Evolutionary conservation across 2,888 invertebrate genomes (phyloP).

Genomic region (Drosophila glabriapex): DNA sequence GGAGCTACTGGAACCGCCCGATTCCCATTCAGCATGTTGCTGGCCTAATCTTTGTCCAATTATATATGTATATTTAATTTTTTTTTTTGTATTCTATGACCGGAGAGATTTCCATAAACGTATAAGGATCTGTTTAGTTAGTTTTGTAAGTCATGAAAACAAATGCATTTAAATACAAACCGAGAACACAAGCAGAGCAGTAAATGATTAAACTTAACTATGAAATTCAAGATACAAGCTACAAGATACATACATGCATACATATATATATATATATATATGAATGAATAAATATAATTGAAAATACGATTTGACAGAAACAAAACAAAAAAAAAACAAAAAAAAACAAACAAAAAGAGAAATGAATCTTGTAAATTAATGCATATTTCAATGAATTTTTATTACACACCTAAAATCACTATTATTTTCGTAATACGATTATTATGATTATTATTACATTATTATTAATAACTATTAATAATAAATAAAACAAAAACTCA

Average conservation of each 20-base stretch:
- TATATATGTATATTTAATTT: constrained; percentile 24
- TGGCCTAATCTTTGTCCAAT: constrained; percentile 73
- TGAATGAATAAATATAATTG: constrained; percentile 22
- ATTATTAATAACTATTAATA: constrained; percentile 56
- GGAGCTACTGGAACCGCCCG: constrained; percentile 28
- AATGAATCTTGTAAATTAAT: constrained; percentile 59
- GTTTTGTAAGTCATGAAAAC: constrained; percentile 80
- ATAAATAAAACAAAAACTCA: constrained; percentile 22
- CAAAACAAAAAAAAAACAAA: neutral
- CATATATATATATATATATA: constrained; percentile 20
- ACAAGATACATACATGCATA: constrained; percentile 32
- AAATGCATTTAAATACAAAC: constrained; percentile 82
- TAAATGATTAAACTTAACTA: constrained; percentile 50
- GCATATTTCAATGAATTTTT: constrained; percentile 72
- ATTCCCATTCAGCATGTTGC: constrained; percentile 51
- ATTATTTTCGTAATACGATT: constrained; percentile 75
- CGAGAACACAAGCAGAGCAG: constrained; percentile 60
- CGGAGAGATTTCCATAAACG: constrained; percentile 44
- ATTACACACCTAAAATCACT: constrained; percentile 65
- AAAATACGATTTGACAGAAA: constrained; percentile 43
- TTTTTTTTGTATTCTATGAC: constrained; percentile 42
- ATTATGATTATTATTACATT: constrained; percentile 54
- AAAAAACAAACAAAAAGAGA: neutral
- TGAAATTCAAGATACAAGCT: constrained; percentile 43
- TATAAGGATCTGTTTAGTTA: constrained; percentile 51